A percentile compares a stretch with the other conserved stretches of the same genome.
Evolutionary conservation across 2,888 invertebrate species (phyloP).

Genomic region (Dryococelus australis): DNA sequence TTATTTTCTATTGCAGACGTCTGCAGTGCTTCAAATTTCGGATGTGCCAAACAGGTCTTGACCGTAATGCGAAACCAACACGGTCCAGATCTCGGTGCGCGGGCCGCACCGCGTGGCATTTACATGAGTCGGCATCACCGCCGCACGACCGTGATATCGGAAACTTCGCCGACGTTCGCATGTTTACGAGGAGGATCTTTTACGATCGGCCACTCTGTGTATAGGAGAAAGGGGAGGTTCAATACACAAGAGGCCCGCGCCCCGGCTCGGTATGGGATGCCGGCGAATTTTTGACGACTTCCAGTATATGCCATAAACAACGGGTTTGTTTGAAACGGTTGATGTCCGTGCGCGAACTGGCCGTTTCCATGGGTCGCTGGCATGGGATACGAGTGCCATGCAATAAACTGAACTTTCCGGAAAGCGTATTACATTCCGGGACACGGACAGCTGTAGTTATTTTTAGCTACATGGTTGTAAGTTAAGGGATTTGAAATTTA

Average conservation of each 20-base stretch:
- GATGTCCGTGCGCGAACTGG: not conserved
- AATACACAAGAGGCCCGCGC: not conserved
- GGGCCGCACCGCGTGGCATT: not conserved
- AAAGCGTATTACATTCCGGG: too few species aligned
- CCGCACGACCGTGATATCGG: not conserved
- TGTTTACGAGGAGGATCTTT: not conserved
- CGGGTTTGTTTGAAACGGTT: not conserved
- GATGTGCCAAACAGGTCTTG: too few species aligned
- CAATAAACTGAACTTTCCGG: too few species aligned
- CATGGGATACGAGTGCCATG: not conserved
- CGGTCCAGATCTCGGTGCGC: not conserved
- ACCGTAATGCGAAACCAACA: too few species aligned
- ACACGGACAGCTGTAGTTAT: too few species aligned
- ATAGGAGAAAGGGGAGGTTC: not conserved
- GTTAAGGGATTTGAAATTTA: too few species aligned
- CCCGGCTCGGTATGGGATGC: not conserved
- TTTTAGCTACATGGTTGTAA: too few species aligned
- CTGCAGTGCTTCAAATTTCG: too few species aligned
- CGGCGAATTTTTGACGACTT: not conserved
- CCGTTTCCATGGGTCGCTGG: not conserved
- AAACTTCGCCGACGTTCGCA: not conserved
- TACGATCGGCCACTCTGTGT: not conserved
- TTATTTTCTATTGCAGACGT: too few species aligned
- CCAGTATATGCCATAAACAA: not conserved
- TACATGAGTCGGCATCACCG: not conserved